Percentiles rank a stretch among this genome's conserved stretches.
phyloP scores from a whole-genome alignment of 2,113 vertebrate genomes.

The Myotis lucifugus region DNA sequence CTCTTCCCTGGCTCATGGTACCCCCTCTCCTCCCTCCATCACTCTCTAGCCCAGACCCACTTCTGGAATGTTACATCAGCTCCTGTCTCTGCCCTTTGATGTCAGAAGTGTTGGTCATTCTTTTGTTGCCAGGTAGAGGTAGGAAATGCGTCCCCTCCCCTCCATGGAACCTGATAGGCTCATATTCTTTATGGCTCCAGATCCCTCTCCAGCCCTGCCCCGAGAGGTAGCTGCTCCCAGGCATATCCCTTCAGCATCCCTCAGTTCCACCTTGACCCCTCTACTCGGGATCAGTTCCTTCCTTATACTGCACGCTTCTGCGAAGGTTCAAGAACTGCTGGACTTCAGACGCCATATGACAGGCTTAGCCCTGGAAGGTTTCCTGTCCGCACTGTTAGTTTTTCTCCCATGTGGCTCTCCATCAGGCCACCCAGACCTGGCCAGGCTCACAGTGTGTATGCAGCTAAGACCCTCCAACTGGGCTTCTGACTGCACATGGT shows the following conservation, averaged over 20 bases:
- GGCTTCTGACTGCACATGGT: rapidly evolving
- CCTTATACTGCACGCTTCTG: neutral
- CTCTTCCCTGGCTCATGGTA: neutral
- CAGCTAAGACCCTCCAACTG: neutral
- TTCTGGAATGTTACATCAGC: neutral
- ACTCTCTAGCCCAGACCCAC: neutral
- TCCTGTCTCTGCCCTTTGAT: neutral
- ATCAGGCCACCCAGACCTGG: neutral
- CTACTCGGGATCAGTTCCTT: neutral
- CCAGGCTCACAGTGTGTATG: neutral
- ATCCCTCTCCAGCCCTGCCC: neutral
- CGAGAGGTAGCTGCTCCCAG: neutral
- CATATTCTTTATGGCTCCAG: rapidly evolving
- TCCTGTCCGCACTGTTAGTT: neutral
- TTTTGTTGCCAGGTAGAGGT: neutral
- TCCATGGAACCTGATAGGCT: neutral
- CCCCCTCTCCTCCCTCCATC: neutral
- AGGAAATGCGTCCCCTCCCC: neutral
- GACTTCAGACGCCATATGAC: neutral
- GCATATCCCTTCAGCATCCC: rapidly evolving
- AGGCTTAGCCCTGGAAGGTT: neutral
- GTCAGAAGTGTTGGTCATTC: neutral
- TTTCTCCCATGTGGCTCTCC: neutral
- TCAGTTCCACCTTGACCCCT: neutral
- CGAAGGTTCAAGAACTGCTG: neutral